Conservation (phyloP, 2,797 vertebrate genomes). For the Argya squamiceps region DNA sequence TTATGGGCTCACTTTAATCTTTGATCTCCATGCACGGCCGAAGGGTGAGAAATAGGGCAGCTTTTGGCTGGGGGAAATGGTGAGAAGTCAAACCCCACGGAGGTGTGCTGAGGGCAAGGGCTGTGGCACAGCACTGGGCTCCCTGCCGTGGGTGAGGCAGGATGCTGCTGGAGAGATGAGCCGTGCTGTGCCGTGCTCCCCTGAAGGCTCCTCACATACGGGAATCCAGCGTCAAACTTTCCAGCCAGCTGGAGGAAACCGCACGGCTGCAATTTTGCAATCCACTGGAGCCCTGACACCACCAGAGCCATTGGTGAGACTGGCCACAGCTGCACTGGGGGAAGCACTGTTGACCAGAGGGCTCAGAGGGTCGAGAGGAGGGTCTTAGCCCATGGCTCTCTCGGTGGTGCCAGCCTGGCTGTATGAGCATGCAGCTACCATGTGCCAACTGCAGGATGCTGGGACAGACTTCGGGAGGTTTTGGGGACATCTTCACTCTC, state of each 20-base stretch:
- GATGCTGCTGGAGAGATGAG: not conserved
- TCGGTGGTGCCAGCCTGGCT: accelerated
- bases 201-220: slow-evolving; percentile 42
- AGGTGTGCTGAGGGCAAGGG: not conserved
- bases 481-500: accelerated
- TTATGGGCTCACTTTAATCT: not conserved
- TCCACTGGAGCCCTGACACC: not conserved
- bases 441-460: accelerated
- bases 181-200: not conserved
- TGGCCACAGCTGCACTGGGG: accelerated
- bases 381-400: not conserved
- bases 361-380: accelerated
- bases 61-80: not conserved
- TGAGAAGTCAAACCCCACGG: not conserved
- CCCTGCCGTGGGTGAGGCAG: not conserved
- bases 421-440: accelerated
- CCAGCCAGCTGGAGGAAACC: slow-evolving; percentile 30
- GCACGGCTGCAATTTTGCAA: not conserved
- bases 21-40: accelerated
- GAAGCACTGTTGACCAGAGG: not conserved
- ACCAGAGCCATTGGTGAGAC: not conserved
- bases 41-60: not conserved
- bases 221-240: slow-evolving; percentile 43
- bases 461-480: not conserved
- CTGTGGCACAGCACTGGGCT: not conserved